Base-by-base conservation (phyloP, 2,797 vertebrate genomes). In the Dryobates pubescens region DNA sequence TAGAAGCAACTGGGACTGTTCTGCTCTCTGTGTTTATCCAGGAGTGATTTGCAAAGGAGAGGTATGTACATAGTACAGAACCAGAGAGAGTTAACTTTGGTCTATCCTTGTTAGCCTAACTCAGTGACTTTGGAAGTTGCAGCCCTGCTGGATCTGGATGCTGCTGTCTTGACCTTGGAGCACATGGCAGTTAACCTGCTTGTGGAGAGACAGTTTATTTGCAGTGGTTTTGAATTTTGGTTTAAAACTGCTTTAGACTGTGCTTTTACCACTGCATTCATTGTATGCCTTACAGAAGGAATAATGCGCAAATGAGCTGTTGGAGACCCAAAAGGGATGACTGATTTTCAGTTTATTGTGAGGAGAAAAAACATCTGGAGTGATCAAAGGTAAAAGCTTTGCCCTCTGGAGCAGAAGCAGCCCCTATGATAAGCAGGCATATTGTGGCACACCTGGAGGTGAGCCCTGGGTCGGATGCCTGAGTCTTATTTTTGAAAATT, bases 311-410 rank as follows among this genome's bases (percentile, higher is more conserved):
- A 93, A 96, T 80, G 68, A 92, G 59, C 92, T 94, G 91, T 43
- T 2, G 11, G 75, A 90, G 64, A 74, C 58, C 19, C 54, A 53
- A 88, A 93, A 92, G 71, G 51, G 57, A 71, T 86, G 78, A 94
- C n/a, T 82, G 88, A 91, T 93, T 94, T 95, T 93, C 47, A 65
- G 86, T 93, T 90, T 93, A 86, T 92, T 94, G 77, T 64, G 41
- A 90, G 47, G 32, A 91, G 78, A 93, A 91, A 90, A 86, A 88
- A 56, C 74, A 88, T 88, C 82, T 93, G 89, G 79, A 86, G 61
- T 82, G 88, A 93, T 94, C 91, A 94, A 94, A 96, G 89, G 54
- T 82, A 88, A 71, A 86, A 82, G 81, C 61, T 91, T 71, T 93
- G 83, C 88, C 82, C 83, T 92, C 68, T 0, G 1, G 89, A 96